Percentiles rank a stretch among this genome's conserved stretches.
Conservation (phyloP, 1,140 invertebrate genomes). For the Chironomus tepperi region DNA sequence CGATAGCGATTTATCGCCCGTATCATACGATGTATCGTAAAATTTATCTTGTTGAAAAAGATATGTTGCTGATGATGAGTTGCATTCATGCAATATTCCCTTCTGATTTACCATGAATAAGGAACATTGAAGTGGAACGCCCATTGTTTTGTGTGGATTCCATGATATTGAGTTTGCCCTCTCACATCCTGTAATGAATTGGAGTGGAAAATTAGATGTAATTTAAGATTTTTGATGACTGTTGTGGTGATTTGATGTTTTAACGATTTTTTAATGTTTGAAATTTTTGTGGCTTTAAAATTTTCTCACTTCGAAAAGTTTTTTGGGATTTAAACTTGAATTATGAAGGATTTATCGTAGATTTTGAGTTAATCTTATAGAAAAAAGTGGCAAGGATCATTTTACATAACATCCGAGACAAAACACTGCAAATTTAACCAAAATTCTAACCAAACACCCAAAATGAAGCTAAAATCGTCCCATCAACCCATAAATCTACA, state of each 20-base stretch:
- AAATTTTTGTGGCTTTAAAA: too few species aligned
- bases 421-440: too few species aligned
- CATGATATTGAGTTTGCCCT: conserved; percentile 70
- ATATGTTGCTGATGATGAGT: conserved; percentile 71
- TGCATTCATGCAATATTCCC: conserved; percentile 60
- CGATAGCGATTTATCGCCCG: conserved; percentile 87
- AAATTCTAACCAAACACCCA: neutral
- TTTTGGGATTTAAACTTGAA: too few species aligned
- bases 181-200: conserved; percentile 28
- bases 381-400: neutral
- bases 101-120: conserved; percentile 61
- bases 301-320: too few species aligned
- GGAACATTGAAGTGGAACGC: conserved; percentile 80
- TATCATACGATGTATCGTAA: conserved; percentile 83
- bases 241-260: too few species aligned
- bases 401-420: too few species aligned
- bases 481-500: too few species aligned
- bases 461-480: too few species aligned
- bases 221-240: too few species aligned
- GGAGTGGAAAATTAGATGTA: neutral
- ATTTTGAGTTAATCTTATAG: neutral
- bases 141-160: conserved; percentile 92
- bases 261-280: too few species aligned
- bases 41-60: conserved; percentile 90
- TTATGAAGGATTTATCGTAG: too few species aligned